Conservation (phyloP, 2,113 vertebrate species). For the Polypterus senegalus region DNA sequence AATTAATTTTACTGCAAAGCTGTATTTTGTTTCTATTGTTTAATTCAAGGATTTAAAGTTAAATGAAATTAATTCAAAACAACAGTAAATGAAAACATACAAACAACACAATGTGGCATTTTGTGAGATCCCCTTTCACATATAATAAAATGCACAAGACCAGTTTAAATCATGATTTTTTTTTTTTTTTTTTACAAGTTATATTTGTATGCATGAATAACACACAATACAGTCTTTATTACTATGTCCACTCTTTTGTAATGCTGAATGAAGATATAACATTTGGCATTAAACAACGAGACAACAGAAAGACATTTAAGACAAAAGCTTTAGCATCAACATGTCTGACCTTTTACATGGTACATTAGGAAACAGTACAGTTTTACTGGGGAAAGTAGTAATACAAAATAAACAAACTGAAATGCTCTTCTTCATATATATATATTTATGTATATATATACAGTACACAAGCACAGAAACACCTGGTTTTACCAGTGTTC, state of each 20-base stretch:
- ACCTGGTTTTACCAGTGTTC: slow-evolving; percentile 46
- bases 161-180: slow-evolving; percentile 31
- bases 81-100: too few relatives aligned
- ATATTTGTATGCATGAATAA: slow-evolving; percentile 84
- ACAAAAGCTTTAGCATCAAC: slow-evolving; percentile 46
- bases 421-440: slow-evolving; percentile 33
- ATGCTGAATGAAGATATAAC: slow-evolving; percentile 70
- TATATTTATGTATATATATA: slow-evolving; percentile 47
- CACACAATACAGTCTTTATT: slow-evolving; percentile 87
- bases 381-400: slow-evolving; percentile 57
- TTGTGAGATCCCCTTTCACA: neutral
- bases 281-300: slow-evolving; percentile 68
- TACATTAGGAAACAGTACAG: slow-evolving; percentile 72
- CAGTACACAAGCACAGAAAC: slow-evolving; percentile 63
- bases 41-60: too few relatives aligned
- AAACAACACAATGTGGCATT: too few relatives aligned
- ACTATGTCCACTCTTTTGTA: slow-evolving; percentile 76
- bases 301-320: slow-evolving; percentile 61
- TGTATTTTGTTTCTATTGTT: too few relatives aligned
- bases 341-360: slow-evolving; percentile 54
- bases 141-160: neutral
- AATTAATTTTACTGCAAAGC: too few relatives aligned
- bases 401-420: slow-evolving; percentile 63
- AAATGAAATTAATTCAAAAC: too few relatives aligned
- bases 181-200: slow-evolving; percentile 54